Evolutionary conservation across 92 coral and sea anemone species (phyloP), one percentile per base, ranked within the genome.

Genomic region (Virgularia gustaviana): DNA sequence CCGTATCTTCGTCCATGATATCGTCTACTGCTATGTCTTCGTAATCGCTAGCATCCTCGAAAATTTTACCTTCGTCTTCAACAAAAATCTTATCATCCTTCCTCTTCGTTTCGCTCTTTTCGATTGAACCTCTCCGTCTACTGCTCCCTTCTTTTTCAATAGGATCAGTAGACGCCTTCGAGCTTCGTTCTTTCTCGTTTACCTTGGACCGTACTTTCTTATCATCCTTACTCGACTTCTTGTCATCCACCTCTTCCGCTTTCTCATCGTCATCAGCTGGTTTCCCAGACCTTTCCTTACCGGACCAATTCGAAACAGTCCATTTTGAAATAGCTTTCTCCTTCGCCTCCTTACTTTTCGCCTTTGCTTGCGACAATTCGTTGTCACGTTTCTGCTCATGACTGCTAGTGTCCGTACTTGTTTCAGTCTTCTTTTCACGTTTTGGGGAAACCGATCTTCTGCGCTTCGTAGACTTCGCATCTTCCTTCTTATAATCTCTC

Each of bases 31-130:
- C 75, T 0, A 47, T 68, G 1, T 33, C 60, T 51, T 68, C 75
- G 36, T 68, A 68, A 47, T 68, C 75, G 51, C 75, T 68, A 6
- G 75, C 75, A 68, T 68, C 75, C 33, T 68, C 75, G 24, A 68
- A 68, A 34, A 78, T 65, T 45, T 70, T 70, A 30, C 57, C 36
- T 32, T 70, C 70, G 18, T 68, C 77, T 41, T 52, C 13, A 38
- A 29, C 34, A 9, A 34, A 31, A 42, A 39, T 61, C 47, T 43
- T 70, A 15, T 73, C 85, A 22, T 42, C 67, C 55, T 73, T 70
- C 9, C 52, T 20, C 39, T 41, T 22, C 11, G 39, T 30, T 15
- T 51, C 19, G 13, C 18, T 47, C 30, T 61, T 32, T 27, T 36
- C 34, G n/a, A 29, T 43, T 10, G 9, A 2, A n/a, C 15, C 22